phyloP scores from a whole-genome alignment of 2,113 vertebrate species.

The Junco hyemalis region DNA sequence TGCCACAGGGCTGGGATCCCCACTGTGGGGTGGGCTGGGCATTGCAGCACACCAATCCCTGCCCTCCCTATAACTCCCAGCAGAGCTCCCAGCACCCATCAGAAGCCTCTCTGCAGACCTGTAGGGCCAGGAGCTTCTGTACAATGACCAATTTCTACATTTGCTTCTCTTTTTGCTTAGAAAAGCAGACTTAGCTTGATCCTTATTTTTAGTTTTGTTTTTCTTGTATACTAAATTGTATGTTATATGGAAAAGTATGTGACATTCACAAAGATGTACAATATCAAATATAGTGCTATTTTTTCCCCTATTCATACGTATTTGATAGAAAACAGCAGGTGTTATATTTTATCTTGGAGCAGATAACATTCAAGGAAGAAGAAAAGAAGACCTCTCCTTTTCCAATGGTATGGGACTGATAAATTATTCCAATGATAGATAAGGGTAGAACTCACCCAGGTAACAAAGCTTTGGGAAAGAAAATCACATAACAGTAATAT shows the following conservation, averaged over 20 bases:
- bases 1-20: not conserved
- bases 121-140: not conserved
- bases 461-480: not conserved
- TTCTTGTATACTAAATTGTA: not conserved
- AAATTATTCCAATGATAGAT: conserved; percentile 3
- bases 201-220: not conserved
- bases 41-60: not conserved
- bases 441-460: not conserved
- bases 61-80: not conserved
- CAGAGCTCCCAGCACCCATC: not conserved
- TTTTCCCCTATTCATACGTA: not conserved
- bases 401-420: not conserved
- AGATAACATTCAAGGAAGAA: conserved; percentile 37
- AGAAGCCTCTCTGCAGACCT: not conserved
- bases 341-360: not conserved
- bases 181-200: not conserved
- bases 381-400: not conserved
- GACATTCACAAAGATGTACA: not conserved
- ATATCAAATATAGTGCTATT: not conserved
- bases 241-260: not conserved
- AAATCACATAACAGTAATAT: not conserved
- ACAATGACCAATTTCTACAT: not conserved
- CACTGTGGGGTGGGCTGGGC: not conserved
- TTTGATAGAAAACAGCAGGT: conserved; percentile 38
- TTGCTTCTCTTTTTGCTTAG: not conserved